Base-by-base conservation (phyloP, 1,140 invertebrate genomes). In the Sweltsa coloradensis region DNA sequence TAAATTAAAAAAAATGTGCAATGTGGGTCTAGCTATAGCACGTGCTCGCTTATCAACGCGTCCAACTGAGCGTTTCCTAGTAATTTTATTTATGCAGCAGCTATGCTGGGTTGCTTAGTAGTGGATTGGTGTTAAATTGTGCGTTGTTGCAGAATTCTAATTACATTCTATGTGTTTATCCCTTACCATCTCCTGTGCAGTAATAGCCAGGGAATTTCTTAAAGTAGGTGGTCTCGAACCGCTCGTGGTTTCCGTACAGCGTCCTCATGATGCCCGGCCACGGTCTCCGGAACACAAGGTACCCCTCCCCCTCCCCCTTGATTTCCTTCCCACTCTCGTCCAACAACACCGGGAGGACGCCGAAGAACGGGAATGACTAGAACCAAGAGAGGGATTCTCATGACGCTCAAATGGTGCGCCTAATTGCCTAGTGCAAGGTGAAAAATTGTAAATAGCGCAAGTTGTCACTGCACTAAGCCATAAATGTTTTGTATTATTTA, bases 241-340 rank as follows among this genome's bases (percentile, higher is more conserved):
- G 79, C 53, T 88, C 78, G 58, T 97, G 93, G 68, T 96, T 85
- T 21, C 83, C 86, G 65, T 81, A 94, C 2, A 98, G 74, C 0
- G 89, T 89, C 45, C 94, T 73, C 90, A 97, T 97, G 67, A 98
- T 90, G 42, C 93, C 91, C 1, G 95, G 95, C 95, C 95, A 99
- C 7, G 95, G 89, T 58, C 81, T 76, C 25, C 83, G 75, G 61
- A 98, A 96, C 3, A 94, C 92, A 45, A 97, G 69, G 60, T 95
- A 96, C 6, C 94, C 93, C 66, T 97, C 92, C 21, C 86, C 89
- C 50, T 84, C 79, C 2, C 91, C 92, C 53, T 85, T 76, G 29
- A 97, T 81, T 55, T 87, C 78, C 51, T 76, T 76, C 2, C 94
- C 94, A 45, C 85, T 79, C 54, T 97, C 91, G 60, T 92, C 83